phyloP scores from a whole-genome alignment of 2,888 invertebrate species.

The Agrenia bidenticulata region DNA sequence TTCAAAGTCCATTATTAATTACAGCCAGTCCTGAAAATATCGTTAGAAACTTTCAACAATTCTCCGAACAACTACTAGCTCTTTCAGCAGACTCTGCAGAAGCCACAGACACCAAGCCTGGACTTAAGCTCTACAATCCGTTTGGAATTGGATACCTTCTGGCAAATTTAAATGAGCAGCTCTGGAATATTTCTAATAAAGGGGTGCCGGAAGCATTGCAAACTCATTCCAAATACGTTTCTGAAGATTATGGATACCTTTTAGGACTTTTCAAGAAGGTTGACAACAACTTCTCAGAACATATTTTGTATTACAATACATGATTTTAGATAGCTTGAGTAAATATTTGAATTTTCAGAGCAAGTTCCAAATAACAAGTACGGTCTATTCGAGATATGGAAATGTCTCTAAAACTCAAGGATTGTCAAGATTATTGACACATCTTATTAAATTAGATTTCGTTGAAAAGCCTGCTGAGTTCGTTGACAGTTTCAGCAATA shows the following conservation, averaged over 20 bases:
- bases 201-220: constrained; percentile 32
- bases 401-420: constrained; percentile 34
- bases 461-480: constrained; percentile 31
- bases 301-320: too few relatives aligned
- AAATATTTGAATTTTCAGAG: constrained; percentile 30
- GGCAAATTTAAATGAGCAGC: constrained; percentile 34
- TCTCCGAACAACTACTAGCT: constrained; percentile 30
- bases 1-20: too few relatives aligned
- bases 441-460: constrained; percentile 30
- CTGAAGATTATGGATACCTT: constrained; percentile 30
- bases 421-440: constrained; percentile 26
- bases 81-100: constrained; percentile 24
- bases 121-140: constrained; percentile 35
- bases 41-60: constrained; percentile 33
- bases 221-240: constrained; percentile 28
- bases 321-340: too few relatives aligned
- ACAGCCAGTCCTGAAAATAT: neutral
- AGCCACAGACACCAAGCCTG: constrained; percentile 38
- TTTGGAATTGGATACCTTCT: constrained; percentile 38
- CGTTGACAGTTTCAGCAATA: constrained; percentile 23
- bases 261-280: constrained; percentile 37
- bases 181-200: constrained; percentile 35
- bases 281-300: too few relatives aligned
- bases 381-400: constrained; percentile 30
- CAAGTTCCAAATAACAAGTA: constrained; percentile 35